These are phyloP conservation scores for Paralichthys olivaceus DNA, from an alignment of 2,113 vertebrate genomes.

Conservation along the genomic window DNA sequence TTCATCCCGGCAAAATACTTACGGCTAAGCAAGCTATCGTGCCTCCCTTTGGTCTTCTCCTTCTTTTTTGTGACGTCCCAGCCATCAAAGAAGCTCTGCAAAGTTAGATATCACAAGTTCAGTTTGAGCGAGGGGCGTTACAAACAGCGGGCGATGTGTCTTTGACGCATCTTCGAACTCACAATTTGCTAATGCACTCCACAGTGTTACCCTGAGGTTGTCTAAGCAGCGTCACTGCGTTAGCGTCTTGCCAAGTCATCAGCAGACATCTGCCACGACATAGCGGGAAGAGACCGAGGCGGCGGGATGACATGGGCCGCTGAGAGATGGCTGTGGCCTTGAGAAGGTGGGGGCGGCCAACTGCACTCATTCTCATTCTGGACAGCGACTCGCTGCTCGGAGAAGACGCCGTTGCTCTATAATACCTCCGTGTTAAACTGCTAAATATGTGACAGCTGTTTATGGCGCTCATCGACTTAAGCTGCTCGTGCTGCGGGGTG, in stretches of 20 bases:
- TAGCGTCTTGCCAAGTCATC: conserved; percentile 54
- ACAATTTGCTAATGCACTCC: conserved; percentile 22
- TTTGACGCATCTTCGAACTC: conserved; percentile 7
- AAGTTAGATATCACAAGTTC: conserved; percentile 9
- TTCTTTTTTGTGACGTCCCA: conserved; percentile 97
- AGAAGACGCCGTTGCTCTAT: conserved; percentile 14
- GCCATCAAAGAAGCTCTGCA: conserved; percentile 95
- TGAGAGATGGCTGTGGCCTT: conserved; percentile 55
- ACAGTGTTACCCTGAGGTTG: conserved; percentile 37
- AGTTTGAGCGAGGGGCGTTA: background rate
- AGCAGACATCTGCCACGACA: conserved; percentile 52
- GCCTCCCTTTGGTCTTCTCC: conserved; percentile 90
- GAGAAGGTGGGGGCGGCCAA: conserved; percentile 16
- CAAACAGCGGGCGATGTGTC: background rate
- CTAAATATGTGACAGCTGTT: conserved; percentile 63
- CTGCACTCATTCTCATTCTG: conserved; percentile 44
- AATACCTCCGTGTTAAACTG: conserved; percentile 43
- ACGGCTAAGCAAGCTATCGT: conserved; percentile 80
- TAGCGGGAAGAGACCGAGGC: conserved; percentile 23
- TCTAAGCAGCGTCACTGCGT: conserved; percentile 21
- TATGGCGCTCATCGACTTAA: conserved; percentile 44
- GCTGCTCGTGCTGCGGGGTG: conserved; percentile 17
- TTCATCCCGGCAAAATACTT: conserved; percentile 45
- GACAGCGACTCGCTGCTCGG: conserved; percentile 17
- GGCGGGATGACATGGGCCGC: conserved; percentile 13